Evolutionary conservation across 2,888 invertebrate genomes (phyloP), one percentile per base, ranked within the genome.

Genomic region (Agrotis exclamationis): DNA sequence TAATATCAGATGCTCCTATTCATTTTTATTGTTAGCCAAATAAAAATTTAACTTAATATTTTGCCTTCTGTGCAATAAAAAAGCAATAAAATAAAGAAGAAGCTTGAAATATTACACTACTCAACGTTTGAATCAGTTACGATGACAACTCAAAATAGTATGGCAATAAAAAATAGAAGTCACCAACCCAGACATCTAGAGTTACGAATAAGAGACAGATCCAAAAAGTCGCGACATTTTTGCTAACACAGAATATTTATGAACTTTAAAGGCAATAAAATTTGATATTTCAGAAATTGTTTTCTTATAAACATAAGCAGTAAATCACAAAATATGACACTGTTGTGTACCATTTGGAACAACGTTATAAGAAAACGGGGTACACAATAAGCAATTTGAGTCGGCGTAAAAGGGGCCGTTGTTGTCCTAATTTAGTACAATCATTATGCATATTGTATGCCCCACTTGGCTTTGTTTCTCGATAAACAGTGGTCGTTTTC

Each of bases 401-500:
- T 91, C 85, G 78, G 86, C 90, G 85, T 89, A 92, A 93, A 93
- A 90, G 88, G 91, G 89, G 86, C 90, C 87, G 87, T 90, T 91
- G 89, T 90, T 86, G 87, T 88, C 87, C 93, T 94, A 95, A 95
- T 94, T 94, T 93, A 94, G 92, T 93, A 93, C 94, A 93, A 93
- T 93, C 93, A 93, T 94, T 94, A 94, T 95, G 94, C 94, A 95
- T 94, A 95, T 93, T 94, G 93, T 90, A 93, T 89, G 92, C 90
- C 88, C 88, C 90, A 90, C 90, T 92, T 92, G 92, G 90, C 90
- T 93, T 92, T 92, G 92, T 95, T 94, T 94, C 89, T 89, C 93
- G 88, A 93, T 94, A 94, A 95, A 94, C 93, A 93, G 88, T 89
- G 91, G 89, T 87, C 90, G 89, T 93, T 95, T 91, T 89, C 88